Percentiles rank a stretch among this genome's conserved stretches.
phyloP scores from a whole-genome alignment of 2,888 invertebrate species.

The Orthonychiurus folsomi region DNA sequence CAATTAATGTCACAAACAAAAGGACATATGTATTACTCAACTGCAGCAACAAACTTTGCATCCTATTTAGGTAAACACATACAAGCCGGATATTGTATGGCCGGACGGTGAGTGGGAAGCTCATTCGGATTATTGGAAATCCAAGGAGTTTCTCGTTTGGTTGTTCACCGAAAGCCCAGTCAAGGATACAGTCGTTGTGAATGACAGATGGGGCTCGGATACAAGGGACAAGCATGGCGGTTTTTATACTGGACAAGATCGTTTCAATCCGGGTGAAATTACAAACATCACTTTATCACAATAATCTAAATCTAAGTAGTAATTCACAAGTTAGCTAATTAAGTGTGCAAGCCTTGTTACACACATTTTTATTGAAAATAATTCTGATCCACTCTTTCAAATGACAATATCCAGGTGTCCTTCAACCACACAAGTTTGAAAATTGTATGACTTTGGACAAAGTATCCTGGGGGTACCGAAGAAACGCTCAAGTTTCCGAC shows the following conservation, averaged over 20 bases:
- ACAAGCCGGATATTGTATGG: conserved; percentile 68
- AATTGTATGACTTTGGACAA: conserved; percentile 86
- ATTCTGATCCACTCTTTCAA: conserved; percentile 46
- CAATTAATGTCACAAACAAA: conserved; percentile 58
- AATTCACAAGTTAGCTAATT: no score
- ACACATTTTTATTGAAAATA: no score
- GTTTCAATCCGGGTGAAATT: conserved; percentile 69
- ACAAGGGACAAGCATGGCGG: conserved; percentile 81
- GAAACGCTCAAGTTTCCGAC: conserved; percentile 59
- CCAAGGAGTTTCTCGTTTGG: conserved; percentile 79
- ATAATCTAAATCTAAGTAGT: no score
- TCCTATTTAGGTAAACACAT: conserved; percentile 61
- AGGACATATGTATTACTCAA: no score
- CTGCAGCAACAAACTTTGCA: no score
- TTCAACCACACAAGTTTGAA: conserved; percentile 82
- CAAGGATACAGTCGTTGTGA: conserved; percentile 75
- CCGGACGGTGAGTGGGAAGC: conserved; percentile 94
- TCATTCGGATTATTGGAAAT: conserved; percentile 68
- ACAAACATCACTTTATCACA: no score
- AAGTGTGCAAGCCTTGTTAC: no score
- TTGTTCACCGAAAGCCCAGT: conserved; percentile 89
- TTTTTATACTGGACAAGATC: conserved; percentile 74
- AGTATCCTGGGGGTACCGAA: conserved; percentile 74
- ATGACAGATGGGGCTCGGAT: conserved; percentile 85
- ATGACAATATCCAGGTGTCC: conserved; percentile 53